Evolutionary conservation across 1,140 invertebrate species (phyloP), one percentile per base, ranked within the genome.

Genomic region (Drosophila baimaii): DNA sequence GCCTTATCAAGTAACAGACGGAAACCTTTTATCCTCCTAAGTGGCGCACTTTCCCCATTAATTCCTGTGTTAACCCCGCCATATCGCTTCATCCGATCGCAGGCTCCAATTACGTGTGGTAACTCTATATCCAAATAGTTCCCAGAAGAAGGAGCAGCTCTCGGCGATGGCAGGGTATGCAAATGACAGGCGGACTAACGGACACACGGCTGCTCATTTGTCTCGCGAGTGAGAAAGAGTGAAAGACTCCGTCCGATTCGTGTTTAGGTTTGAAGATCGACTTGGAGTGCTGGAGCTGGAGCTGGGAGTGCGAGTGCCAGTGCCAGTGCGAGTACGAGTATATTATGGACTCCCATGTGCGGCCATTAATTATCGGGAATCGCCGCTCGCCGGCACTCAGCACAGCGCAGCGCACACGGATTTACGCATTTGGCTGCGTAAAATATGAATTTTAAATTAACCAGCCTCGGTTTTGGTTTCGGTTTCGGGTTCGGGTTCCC

Each of bases 391-490:
- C 64, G 79, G 76, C 83, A 86, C 83, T 86, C 83, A 86, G 79
- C 82, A 62, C 64, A 82, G 65, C 58, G 19, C 35, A 10, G 4
- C 13, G 47, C 49, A 10, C 19, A 85, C 62, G 82, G 79, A 79
- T 83, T 83, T 76, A 65, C 49, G 35, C 68, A 71, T 74, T 75
- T 56, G 63, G 65, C 37, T 65, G 59, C 52, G 76, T 86, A 88
- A 86, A 88, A 83, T 86, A 88, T 86, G 79, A 88, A 88, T 82
- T 88, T 86, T 79, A 86, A 82, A 88, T 86, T 86, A 84, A 63
- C 66, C 62, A 58, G 51, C 19, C 47, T 46, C 55, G 47, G 66
- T 15, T 46, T 10, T 5, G 27, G 61, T 29, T 37, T 25, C 21
- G n/a, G 39, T 29, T 52, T 35, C 23, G 10, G 3, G 15, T 63